Conservation (phyloP, 2,113 vertebrate genomes). For the Coptodon rendalli region DNA sequence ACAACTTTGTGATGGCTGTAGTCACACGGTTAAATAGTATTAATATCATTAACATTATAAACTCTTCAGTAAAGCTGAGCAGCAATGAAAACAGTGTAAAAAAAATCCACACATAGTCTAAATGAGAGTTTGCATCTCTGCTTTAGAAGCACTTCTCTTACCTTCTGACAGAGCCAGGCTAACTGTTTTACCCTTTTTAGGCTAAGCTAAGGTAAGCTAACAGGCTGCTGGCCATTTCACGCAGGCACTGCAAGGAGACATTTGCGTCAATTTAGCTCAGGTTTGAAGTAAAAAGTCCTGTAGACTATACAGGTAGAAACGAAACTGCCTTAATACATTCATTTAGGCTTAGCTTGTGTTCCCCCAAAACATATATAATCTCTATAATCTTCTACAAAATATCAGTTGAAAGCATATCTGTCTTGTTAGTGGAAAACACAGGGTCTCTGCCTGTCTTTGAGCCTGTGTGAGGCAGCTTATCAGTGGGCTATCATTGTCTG, state of each 20-base stretch:
- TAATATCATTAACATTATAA: background rate
- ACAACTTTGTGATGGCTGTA: background rate
- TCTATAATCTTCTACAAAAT: background rate
- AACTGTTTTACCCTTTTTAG: background rate
- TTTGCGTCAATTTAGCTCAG: background rate
- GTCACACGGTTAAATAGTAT: background rate
- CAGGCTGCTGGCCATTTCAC: background rate
- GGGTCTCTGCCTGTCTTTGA: conserved; percentile 11
- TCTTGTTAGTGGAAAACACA: conserved; percentile 6
- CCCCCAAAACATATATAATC: background rate
- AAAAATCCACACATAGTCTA: background rate
- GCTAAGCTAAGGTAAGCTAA: background rate
- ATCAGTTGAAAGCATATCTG: conserved; percentile 8
- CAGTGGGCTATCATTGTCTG: conserved; percentile 63
- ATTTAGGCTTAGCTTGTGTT: background rate
- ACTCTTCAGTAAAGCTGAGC: background rate
- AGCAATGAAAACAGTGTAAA: background rate
- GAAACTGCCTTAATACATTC: background rate
- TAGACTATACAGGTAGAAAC: background rate
- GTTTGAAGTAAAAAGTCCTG: background rate
- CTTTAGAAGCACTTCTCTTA: background rate
- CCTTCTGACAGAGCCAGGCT: background rate
- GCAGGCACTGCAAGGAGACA: background rate
- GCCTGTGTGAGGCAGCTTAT: conserved; percentile 41
- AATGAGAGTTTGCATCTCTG: background rate